Percentiles rank a stretch among this genome's conserved stretches.
These are phyloP conservation scores for Amblyjoppa proteus DNA, from an alignment of 2,888 invertebrate species.

Conservation along the genomic window DNA sequence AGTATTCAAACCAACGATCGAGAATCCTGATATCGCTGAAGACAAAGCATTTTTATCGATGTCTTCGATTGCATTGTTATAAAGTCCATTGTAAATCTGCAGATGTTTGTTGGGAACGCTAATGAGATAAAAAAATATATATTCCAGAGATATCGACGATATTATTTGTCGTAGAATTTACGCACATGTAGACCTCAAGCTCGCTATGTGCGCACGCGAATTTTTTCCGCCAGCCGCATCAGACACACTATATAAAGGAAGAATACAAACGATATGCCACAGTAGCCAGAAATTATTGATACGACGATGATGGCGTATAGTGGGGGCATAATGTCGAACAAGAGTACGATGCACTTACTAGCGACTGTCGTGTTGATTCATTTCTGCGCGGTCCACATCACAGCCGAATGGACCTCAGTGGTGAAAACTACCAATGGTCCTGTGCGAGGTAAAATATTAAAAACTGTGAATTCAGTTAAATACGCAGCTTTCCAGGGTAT, in stretches of 20 bases:
- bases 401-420: slow-evolving; percentile 54
- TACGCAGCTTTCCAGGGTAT: slow-evolving; percentile 75
- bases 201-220: too few relatives aligned
- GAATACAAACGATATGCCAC: too few relatives aligned
- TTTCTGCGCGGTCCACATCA: neutral
- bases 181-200: too few relatives aligned
- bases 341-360: neutral
- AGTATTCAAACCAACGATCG: slow-evolving; percentile 86
- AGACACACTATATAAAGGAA: too few relatives aligned
- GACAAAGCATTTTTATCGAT: slow-evolving; percentile 85
- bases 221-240: too few relatives aligned
- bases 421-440: slow-evolving; percentile 72
- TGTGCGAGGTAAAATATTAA: slow-evolving; percentile 71
- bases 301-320: neutral
- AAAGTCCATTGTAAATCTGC: too few relatives aligned
- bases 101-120: too few relatives aligned
- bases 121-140: too few relatives aligned
- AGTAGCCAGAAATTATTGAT: neutral
- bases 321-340: neutral
- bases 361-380: neutral
- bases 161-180: too few relatives aligned
- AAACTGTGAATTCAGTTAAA: slow-evolving; percentile 58
- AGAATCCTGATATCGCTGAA: slow-evolving; percentile 83
- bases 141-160: too few relatives aligned
- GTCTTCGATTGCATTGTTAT: slow-evolving; percentile 61